phyloP scores from a whole-genome alignment of 1,140 invertebrate genomes.

The Battus philenor region DNA sequence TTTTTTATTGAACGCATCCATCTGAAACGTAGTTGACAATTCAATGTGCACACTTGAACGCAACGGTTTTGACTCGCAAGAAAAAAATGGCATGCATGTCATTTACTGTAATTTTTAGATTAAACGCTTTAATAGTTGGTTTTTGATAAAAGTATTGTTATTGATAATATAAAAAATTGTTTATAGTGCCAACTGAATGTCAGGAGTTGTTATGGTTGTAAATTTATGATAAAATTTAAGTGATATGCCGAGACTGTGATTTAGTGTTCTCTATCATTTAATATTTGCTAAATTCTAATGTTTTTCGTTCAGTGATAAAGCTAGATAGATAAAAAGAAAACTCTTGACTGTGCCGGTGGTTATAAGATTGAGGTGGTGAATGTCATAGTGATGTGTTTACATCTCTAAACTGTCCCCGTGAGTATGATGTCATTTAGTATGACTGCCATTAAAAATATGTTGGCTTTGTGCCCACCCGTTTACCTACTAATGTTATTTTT shows the following conservation, averaged over 20 bases:
- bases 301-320: conserved; percentile 27
- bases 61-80: conserved; percentile 58
- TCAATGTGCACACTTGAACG: conserved; percentile 42
- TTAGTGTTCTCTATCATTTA: conserved; percentile 48
- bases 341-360: conserved; percentile 16
- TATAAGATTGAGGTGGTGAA: conserved; percentile 24
- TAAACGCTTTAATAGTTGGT: conserved; percentile 48
- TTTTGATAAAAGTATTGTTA: conserved; percentile 22
- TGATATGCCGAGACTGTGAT: conserved; percentile 61
- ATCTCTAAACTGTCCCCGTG: conserved; percentile 64
- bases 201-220: conserved; percentile 25
- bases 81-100: conserved; percentile 68
- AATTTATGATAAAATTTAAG: conserved; percentile 29
- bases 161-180: conserved; percentile 23
- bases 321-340: conserved; percentile 27
- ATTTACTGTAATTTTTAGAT: conserved; percentile 54
- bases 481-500: conserved; percentile 60
- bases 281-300: conserved; percentile 34
- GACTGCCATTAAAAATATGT: conserved; percentile 69
- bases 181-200: conserved; percentile 36
- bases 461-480: conserved; percentile 73
- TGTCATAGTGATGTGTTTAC: conserved; percentile 69
- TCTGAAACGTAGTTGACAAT: conserved; percentile 37
- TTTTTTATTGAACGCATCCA: conserved; percentile 36
- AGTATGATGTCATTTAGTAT: conserved; percentile 73